These are phyloP conservation scores for Hepsetus odoe DNA, from an alignment of 2,113 vertebrate genomes.

Conservation along the genomic window DNA sequence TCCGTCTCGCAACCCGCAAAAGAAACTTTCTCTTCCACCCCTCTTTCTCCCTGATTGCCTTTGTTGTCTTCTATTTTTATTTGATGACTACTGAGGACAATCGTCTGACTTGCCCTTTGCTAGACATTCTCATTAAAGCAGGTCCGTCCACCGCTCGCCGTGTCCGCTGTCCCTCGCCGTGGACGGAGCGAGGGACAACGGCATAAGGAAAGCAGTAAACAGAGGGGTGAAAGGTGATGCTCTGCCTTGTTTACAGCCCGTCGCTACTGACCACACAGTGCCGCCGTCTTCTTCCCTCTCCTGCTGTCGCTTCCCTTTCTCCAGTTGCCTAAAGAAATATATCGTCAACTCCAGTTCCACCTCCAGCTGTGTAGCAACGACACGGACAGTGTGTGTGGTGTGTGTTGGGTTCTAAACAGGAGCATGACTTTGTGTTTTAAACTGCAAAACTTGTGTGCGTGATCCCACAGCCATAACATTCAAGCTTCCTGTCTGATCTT, in stretches of 20 bases:
- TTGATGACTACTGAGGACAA: conserved; percentile 36
- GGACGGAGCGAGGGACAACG: conserved; percentile 6
- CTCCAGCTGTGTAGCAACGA: neutral
- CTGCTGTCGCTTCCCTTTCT: conserved; percentile 16
- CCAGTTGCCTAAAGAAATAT: conserved; percentile 10
- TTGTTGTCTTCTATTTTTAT: conserved; percentile 43
- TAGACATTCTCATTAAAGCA: conserved; percentile 29
- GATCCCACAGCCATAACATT: too few relatives aligned
- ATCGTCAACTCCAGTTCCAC: conserved; percentile 18
- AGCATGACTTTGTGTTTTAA: neutral
- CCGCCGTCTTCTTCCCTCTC: conserved; percentile 3
- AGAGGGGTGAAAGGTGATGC: conserved; percentile 4
- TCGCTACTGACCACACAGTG: conserved; percentile 3
- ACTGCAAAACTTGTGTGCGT: too few relatives aligned
- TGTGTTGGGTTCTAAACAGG: neutral
- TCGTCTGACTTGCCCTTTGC: conserved; percentile 12
- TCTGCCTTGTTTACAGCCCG: conserved; percentile 7
- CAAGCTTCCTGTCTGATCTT: too few relatives aligned
- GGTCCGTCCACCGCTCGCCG: conserved; percentile 13
- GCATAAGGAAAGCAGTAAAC: neutral
- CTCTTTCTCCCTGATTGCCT: conserved; percentile 16
- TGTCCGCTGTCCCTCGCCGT: too few relatives aligned
- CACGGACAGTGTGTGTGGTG: conserved; percentile 15
- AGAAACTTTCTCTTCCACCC: conserved; percentile 2
- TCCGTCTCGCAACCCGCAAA: neutral